Conservation (phyloP, 2,888 invertebrate genomes). For the Lepidonotus clava region DNA sequence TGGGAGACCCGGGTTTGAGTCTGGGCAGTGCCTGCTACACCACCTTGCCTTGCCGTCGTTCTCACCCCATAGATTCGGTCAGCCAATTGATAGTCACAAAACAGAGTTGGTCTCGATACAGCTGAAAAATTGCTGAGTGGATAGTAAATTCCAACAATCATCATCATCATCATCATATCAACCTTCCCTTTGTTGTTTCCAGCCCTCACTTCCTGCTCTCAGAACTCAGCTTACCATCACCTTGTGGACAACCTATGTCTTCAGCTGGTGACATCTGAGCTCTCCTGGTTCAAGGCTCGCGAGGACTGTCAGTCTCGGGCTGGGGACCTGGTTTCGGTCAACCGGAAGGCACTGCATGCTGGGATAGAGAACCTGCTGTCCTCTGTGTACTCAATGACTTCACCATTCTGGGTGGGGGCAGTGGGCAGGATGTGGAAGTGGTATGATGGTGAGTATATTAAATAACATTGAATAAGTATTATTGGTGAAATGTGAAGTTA, state of each 20-base stretch:
- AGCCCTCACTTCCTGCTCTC: background rate
- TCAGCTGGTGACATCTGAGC: background rate
- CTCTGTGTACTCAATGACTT: background rate
- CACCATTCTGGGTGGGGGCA: constrained; percentile 22
- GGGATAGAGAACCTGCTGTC: background rate
- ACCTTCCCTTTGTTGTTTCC: background rate
- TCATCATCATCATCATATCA: background rate
- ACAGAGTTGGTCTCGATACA: no score
- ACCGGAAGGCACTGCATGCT: background rate
- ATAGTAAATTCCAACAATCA: no score
- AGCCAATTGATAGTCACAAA: no score
- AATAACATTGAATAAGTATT: no score
- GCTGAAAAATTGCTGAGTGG: no score
- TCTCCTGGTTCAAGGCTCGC: background rate
- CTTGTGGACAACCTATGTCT: background rate
- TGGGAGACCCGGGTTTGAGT: no score
- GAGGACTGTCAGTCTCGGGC: background rate
- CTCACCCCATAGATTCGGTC: no score
- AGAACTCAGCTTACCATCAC: background rate
- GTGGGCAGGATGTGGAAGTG: background rate
- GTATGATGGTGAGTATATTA: background rate
- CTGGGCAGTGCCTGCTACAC: no score
- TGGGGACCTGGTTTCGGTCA: constrained; percentile 1
- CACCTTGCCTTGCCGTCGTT: no score
- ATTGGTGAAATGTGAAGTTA: no score